A percentile compares a stretch with the other conserved stretches of the same genome.
phyloP scores from a whole-genome alignment of 2,797 vertebrate species.

The Spinibarbus caldwelli region DNA sequence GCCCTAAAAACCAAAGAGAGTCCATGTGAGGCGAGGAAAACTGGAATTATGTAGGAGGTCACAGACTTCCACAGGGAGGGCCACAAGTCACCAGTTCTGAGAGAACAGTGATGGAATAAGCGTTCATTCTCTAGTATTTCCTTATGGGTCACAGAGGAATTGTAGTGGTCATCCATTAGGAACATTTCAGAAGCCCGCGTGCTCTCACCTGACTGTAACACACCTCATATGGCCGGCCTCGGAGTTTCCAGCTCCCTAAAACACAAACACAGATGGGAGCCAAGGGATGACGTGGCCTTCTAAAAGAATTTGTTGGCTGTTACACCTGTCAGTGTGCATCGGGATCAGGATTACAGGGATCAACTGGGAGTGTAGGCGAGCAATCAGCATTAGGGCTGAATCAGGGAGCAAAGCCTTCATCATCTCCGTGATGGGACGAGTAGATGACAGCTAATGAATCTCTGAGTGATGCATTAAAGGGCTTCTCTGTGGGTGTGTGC shows the following conservation, averaged over 20 bases:
- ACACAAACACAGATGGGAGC: slow-evolving; percentile 20
- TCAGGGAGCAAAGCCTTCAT: slow-evolving; percentile 50
- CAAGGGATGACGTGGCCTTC: slow-evolving; percentile 31
- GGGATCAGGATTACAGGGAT: slow-evolving; percentile 53
- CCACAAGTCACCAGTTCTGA: not conserved
- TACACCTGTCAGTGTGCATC: slow-evolving; percentile 49
- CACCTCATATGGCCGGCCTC: not conserved
- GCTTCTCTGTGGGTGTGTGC: too few relatives aligned
- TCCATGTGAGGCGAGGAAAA: not conserved
- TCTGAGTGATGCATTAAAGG: slow-evolving; percentile 52
- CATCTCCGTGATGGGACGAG: slow-evolving; percentile 39
- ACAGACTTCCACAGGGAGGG: not conserved
- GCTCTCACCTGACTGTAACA: slow-evolving; percentile 1
- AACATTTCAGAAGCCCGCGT: not conserved
- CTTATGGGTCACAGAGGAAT: slow-evolving; percentile 58
- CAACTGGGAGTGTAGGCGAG: slow-evolving; percentile 42
- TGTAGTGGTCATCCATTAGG: slow-evolving; percentile 4
- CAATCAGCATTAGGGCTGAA: slow-evolving; percentile 51
- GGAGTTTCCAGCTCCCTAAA: slow-evolving; percentile 13
- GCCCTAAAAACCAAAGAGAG: not conserved
- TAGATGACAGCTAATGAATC: slow-evolving; percentile 55
- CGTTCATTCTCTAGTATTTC: slow-evolving; percentile 58
- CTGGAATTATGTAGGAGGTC: not conserved
- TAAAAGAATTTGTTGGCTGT: slow-evolving; percentile 50
- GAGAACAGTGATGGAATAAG: not conserved